These are phyloP conservation scores for Nomada lathburiana DNA, from an alignment of 2,888 invertebrate genomes.

Conservation along the genomic window DNA sequence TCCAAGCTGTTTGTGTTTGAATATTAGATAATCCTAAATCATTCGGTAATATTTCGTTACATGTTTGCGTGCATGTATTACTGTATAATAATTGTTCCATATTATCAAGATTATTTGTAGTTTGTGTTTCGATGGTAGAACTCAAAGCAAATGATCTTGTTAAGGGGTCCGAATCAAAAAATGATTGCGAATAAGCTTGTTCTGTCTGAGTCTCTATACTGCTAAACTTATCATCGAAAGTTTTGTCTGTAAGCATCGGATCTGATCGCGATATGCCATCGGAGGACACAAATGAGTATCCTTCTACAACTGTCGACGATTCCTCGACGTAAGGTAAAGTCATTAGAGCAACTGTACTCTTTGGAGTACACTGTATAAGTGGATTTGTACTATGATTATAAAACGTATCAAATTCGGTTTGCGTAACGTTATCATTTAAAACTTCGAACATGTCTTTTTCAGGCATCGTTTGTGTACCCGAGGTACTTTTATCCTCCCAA, in stretches of 20 bases:
- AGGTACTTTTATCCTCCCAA: constrained; percentile 82
- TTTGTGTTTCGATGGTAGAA: constrained; percentile 88
- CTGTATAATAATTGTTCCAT: constrained; percentile 84
- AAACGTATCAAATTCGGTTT: constrained; percentile 77
- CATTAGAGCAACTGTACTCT: constrained; percentile 69
- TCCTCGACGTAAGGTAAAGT: constrained; percentile 72
- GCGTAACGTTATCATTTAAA: constrained; percentile 77
- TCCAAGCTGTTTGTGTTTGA: constrained; percentile 88
- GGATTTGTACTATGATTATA: constrained; percentile 69
- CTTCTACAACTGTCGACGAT: constrained; percentile 60
- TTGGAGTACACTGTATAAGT: constrained; percentile 68
- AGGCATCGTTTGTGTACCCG: constrained; percentile 83
- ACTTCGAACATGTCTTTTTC: constrained; percentile 79
- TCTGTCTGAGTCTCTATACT: constrained; percentile 84
- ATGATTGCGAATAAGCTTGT: constrained; percentile 75
- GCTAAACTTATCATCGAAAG: constrained; percentile 76
- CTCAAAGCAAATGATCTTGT: constrained; percentile 82
- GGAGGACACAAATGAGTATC: constrained; percentile 67
- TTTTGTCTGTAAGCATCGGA: constrained; percentile 81
- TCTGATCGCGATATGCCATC: constrained; percentile 76
- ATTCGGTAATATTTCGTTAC: constrained; percentile 85
- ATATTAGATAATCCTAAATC: constrained; percentile 87
- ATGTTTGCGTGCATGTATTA: constrained; percentile 86
- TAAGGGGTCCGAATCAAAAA: constrained; percentile 79
- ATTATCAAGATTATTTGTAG: constrained; percentile 84